Evolutionary conservation across 2,797 vertebrate species (phyloP).

Genomic region (Benthosema pterotum): DNA sequence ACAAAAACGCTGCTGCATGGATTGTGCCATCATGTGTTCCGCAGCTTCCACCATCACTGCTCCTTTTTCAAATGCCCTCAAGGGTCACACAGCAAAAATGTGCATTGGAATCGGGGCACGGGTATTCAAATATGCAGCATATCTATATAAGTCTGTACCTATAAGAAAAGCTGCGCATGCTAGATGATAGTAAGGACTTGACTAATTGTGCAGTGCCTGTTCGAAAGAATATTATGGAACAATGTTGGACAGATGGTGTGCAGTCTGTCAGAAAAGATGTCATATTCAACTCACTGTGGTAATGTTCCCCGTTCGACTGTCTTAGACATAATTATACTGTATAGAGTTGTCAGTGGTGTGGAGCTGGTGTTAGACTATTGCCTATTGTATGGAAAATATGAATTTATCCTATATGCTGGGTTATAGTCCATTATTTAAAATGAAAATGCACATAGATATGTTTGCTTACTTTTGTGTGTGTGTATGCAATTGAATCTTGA

Average conservation of each 20-base stretch:
- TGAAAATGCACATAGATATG: too few relatives aligned
- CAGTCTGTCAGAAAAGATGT: too few relatives aligned
- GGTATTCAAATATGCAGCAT: background rate
- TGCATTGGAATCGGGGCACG: background rate
- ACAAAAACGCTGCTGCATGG: conserved; percentile 9
- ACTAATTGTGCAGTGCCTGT: background rate
- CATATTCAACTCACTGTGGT: background rate
- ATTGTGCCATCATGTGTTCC: conserved; percentile 27
- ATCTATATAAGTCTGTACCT: too few relatives aligned
- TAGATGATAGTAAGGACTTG: background rate
- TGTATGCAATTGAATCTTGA: too few relatives aligned
- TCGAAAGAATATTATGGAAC: background rate
- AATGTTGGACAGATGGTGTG: background rate
- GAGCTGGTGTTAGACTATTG: too few relatives aligned
- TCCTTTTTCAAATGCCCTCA: conserved; percentile 24
- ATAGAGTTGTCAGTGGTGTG: background rate
- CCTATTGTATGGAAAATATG: too few relatives aligned
- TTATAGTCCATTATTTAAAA: background rate
- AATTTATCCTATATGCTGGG: background rate
- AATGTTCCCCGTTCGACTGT: background rate
- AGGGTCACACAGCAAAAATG: background rate
- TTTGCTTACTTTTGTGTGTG: too few relatives aligned
- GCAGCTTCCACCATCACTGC: conserved; percentile 51
- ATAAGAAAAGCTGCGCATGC: too few relatives aligned
- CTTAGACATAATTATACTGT: too few relatives aligned